Percentiles rank a stretch among this genome's conserved stretches.
Evolutionary conservation across 2,113 vertebrate species (phyloP).

Genomic region (Hemiscyllium ocellatum): DNA sequence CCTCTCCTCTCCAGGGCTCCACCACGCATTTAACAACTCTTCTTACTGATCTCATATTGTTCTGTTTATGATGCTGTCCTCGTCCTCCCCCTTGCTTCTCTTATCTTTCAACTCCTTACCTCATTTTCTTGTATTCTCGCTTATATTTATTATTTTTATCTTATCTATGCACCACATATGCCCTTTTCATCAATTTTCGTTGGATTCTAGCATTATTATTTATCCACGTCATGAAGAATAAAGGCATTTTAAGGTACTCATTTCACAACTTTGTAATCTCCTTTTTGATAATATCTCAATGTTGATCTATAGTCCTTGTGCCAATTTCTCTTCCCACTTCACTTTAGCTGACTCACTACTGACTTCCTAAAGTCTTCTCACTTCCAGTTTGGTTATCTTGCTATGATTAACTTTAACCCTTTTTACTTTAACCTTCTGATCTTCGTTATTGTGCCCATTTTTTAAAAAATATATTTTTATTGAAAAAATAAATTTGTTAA

Average conservation of each 20-base stretch:
- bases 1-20: not conserved
- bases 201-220: not conserved
- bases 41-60: not conserved
- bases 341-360: not conserved
- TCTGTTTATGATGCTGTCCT: not conserved
- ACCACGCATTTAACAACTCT: not conserved
- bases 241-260: not conserved
- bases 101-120: not conserved
- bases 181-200: slow-evolving; percentile 8
- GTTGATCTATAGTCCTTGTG: not conserved
- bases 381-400: not conserved
- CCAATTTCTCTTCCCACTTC: not conserved
- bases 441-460: no score
- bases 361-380: not conserved
- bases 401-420: not conserved
- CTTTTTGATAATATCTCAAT: not conserved
- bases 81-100: not conserved
- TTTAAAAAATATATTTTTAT: no score
- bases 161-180: not conserved
- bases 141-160: not conserved
- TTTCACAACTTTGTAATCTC: not conserved
- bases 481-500: no score
- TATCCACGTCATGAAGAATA: not conserved
- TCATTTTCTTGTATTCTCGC: not conserved
- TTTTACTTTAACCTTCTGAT: not conserved